Evolutionary conservation across 2,797 vertebrate genomes (phyloP), one percentile per base, ranked within the genome.

Genomic region (Onychomys leucogaster): DNA sequence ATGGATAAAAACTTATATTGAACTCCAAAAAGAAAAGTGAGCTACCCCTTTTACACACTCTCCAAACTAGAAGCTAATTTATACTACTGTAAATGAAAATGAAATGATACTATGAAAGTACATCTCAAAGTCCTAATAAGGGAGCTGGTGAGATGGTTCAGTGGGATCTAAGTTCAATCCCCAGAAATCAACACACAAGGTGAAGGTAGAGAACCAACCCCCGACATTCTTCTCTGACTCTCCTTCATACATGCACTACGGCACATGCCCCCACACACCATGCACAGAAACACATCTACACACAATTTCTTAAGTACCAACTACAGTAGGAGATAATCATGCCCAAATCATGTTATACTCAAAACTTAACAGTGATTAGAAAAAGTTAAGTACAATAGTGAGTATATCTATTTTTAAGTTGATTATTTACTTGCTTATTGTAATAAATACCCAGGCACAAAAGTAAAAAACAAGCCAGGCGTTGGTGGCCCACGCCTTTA

Each of bases 1-100:
- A 69, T 1, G 9, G 57, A 94, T 91, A 93, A 78, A 67, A 92
- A 94, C 29, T 88, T 57, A 57, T 57, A 57, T 19, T 57, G 55
- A 57, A 57, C 55, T 92, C 6, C 59, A 92, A 90, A 73, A 86
- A 86, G 52, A 85, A 95, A 96, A 89, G 34, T 46, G n/a, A 96
- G 21, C 6, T 73, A 89, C 57, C 52, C 10, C 41, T 95, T n/a
- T 73, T 1, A 41, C 23, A 87, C 12, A 41, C 16, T 96, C 75
- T 93, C 81, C 17, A 94, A 21, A 90, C 9, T 27, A 90, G 81
- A 94, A 85, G 14, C 6, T 95, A 75, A 90, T 37, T 90, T 92
- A 75, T 55, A 11, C 12, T 89, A 57, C 1, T 81, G 21, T 55
- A 37, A 81, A 57, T 23, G 34, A 78, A 23, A 78, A 78, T 6